Evolutionary conservation across 2,888 invertebrate species (phyloP), one percentile per base, ranked within the genome.

Genomic region (Cloeon dipterum): DNA sequence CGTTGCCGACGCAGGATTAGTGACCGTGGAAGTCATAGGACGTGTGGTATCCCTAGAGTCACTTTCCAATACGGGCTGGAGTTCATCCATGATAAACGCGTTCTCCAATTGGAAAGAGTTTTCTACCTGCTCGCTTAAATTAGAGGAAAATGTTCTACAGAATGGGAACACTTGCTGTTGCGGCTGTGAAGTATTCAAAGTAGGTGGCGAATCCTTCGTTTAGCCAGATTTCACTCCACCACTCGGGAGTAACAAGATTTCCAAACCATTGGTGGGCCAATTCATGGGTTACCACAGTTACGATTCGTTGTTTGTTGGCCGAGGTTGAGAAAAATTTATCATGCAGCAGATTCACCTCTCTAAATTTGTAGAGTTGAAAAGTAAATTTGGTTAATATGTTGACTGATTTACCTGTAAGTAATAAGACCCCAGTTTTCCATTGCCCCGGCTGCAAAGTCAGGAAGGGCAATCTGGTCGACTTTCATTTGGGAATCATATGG

Each of bases 221-320:
- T 14, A 56, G 47, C 58, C 58, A 59, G 17, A 48, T 44, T 39
- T 55, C 51, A 7, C 49, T 51, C 48, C 52, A 53, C 46, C 53
- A 53, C 17, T 48, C 46, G 34, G 46, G 47, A 35, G 49, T 50
- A 29, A 53, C 50, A n/a, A 50, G 42, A n/a, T 56, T 55, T 7
- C 59, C 60, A 32, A 61, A 53, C 59, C 61, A 61, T 45, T 62
- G 65, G 46, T 65, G 61, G 3, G 62, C 59, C 19, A 62, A 43
- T 43, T 62, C 62, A 44, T 61, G 61, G 3, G 57, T 50, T 11
- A 61, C 51, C 2, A 58, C 55, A 3, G 48, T 45, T 1, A 49
- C 49, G 11, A 40, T 37, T 2, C 39, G 17, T 19, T 42, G 41
- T 21, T 37, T 38, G 32, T 35, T 37, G 5, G 32, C 18, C 7